Percentiles rank a stretch among this genome's conserved stretches.
These are phyloP conservation scores for Ichneumon xanthorius DNA, from an alignment of 2,888 invertebrate species.

Conservation along the genomic window DNA sequence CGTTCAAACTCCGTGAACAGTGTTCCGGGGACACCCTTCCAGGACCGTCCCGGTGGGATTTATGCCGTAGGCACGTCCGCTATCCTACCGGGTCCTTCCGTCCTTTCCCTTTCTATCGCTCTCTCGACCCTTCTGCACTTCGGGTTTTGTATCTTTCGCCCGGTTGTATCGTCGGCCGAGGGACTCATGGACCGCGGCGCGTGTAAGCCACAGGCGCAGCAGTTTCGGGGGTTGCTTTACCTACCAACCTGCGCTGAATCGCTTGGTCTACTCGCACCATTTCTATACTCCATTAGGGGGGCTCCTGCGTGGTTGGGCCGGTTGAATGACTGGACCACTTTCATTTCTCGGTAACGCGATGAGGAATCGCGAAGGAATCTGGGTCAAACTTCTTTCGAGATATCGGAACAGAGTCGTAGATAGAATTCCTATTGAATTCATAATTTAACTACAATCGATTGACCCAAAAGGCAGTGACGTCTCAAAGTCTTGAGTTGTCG, in stretches of 20 bases:
- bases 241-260: constrained; percentile 74
- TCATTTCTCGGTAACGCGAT: no score
- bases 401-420: no score
- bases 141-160: neutral
- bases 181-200: neutral
- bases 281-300: neutral
- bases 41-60: constrained; percentile 50
- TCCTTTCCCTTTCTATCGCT: constrained; percentile 44
- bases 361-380: neutral
- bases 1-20: constrained; percentile 34
- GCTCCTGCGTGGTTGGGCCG: neutral
- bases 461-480: no score
- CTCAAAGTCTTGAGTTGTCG: no score
- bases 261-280: constrained; percentile 10
- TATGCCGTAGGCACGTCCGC: constrained; percentile 56
- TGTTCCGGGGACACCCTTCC: constrained; percentile 16
- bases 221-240: constrained; percentile 76
- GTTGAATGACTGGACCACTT: no score
- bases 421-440: no score
- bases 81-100: constrained; percentile 26
- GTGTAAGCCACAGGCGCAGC: neutral
- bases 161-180: constrained; percentile 29
- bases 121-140: neutral
- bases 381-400: no score
- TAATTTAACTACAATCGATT: no score